Conservation (phyloP, 2,888 invertebrate genomes). For the Lasioglossum villosulum region DNA sequence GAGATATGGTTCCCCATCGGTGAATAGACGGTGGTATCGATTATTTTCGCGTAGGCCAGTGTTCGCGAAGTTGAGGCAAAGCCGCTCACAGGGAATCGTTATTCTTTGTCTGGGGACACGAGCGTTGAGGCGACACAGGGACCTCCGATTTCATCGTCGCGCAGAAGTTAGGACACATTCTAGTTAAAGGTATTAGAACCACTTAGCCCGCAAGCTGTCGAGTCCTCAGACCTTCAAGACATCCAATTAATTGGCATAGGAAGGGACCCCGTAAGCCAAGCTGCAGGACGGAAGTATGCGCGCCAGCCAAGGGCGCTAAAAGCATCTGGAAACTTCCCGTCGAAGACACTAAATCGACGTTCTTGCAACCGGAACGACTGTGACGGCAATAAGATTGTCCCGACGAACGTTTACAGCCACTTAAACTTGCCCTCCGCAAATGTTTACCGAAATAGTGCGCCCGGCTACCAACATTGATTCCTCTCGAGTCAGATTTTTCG, state of each 20-base stretch:
- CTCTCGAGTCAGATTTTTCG: neutral
- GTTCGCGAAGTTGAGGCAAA: neutral
- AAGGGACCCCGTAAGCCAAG: constrained; percentile 69
- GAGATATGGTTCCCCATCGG: neutral
- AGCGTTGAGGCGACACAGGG: neutral
- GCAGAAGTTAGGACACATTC: constrained; percentile 74
- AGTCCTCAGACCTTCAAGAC: constrained; percentile 74
- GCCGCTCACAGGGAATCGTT: neutral
- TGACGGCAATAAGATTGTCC: constrained; percentile 44
- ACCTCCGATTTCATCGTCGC: constrained; percentile 37
- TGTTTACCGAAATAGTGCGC: neutral
- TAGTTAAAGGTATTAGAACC: constrained; percentile 81
- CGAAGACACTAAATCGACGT: constrained; percentile 64
- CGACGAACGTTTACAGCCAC: constrained; percentile 36
- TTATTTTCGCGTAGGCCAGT: neutral
- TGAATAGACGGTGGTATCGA: neutral
- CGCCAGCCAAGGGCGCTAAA: constrained; percentile 66
- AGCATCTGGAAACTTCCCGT: constrained; percentile 69
- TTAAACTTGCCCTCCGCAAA: constrained; percentile 23
- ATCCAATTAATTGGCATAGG: constrained; percentile 81
- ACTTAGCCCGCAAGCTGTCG: constrained; percentile 81
- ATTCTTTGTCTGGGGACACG: constrained; percentile 19
- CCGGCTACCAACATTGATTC: constrained; percentile 1
- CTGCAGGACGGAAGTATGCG: constrained; percentile 67
- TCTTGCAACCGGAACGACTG: constrained; percentile 52